Percentiles rank a stretch among this genome's conserved stretches.
Conservation (phyloP, 2,797 vertebrate genomes). For the Centroberyx gerrardi region DNA sequence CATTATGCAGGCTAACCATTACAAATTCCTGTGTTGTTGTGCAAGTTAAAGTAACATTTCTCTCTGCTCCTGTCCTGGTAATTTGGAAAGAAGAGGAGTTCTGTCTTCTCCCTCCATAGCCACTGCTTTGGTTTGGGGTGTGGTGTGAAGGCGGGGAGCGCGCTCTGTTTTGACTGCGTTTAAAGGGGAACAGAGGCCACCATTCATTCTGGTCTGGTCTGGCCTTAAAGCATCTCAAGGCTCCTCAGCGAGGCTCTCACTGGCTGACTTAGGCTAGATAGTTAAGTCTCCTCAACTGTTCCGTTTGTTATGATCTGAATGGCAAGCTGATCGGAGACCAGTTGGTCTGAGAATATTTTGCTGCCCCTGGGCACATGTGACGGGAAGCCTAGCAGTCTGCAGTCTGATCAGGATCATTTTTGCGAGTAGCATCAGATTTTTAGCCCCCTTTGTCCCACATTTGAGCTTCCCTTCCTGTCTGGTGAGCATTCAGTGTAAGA, state of each 20-base stretch:
- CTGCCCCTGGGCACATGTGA: not conserved
- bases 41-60: not conserved
- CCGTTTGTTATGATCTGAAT: not conserved
- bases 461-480: not conserved
- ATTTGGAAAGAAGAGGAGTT: slow-evolving; percentile 48
- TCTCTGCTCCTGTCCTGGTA: not conserved
- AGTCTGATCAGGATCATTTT: not conserved
- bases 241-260: slow-evolving; percentile 2
- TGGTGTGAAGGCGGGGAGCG: slow-evolving; percentile 46
- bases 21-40: not conserved
- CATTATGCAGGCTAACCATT: not conserved
- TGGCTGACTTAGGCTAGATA: not conserved
- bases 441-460: not conserved
- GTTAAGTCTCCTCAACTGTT: not conserved
- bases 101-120: slow-evolving; percentile 53
- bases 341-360: slow-evolving; percentile 13
- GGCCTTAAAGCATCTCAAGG: slow-evolving; percentile 17
- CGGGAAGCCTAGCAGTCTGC: not conserved
- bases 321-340: not conserved
- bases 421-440: not conserved
- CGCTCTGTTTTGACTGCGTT: slow-evolving; percentile 65
- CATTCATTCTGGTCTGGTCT: slow-evolving; percentile 65
- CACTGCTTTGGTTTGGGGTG: slow-evolving; percentile 72
- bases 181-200: slow-evolving; percentile 72
- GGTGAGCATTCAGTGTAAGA: slow-evolving; percentile 1